Percentiles rank a stretch among this genome's conserved stretches.
Conservation (phyloP, 2,888 invertebrate species). For the Aphrophora alni region DNA sequence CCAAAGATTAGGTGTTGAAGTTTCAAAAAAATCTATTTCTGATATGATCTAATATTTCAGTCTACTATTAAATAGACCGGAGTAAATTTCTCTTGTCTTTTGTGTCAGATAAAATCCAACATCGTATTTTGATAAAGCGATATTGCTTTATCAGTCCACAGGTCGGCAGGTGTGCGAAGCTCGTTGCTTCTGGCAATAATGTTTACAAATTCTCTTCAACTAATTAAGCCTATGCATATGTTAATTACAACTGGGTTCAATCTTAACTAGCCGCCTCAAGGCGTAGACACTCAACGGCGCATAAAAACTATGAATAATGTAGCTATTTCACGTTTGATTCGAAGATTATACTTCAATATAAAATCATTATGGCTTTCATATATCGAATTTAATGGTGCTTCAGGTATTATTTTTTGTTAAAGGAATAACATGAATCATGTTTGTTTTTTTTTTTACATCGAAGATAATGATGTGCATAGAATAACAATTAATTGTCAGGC, state of each 20-base stretch:
- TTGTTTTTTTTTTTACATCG: not conserved
- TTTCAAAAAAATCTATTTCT: not conserved
- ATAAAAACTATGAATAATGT: not conserved
- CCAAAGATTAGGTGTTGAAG: not conserved
- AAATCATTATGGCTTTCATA: constrained; percentile 2
- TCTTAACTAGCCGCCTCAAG: not conserved
- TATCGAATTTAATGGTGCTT: not conserved
- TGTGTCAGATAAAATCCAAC: not conserved
- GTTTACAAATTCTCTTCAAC: constrained; percentile 2
- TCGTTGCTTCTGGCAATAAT: not conserved
- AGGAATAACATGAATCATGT: not conserved
- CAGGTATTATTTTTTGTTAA: not conserved
- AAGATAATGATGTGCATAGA: not conserved
- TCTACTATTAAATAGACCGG: not conserved
- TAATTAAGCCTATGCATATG: not conserved
- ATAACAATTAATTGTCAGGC: not conserved
- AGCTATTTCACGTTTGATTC: not conserved
- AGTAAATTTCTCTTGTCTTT: not conserved
- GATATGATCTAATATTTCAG: not conserved
- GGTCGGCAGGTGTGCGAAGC: not conserved
- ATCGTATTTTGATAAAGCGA: not conserved
- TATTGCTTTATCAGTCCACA: not conserved
- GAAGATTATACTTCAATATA: not conserved
- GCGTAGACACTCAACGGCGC: not conserved
- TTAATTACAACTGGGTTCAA: not conserved